phyloP scores from a whole-genome alignment of 2,888 invertebrate genomes.

The Protonemura montana region DNA sequence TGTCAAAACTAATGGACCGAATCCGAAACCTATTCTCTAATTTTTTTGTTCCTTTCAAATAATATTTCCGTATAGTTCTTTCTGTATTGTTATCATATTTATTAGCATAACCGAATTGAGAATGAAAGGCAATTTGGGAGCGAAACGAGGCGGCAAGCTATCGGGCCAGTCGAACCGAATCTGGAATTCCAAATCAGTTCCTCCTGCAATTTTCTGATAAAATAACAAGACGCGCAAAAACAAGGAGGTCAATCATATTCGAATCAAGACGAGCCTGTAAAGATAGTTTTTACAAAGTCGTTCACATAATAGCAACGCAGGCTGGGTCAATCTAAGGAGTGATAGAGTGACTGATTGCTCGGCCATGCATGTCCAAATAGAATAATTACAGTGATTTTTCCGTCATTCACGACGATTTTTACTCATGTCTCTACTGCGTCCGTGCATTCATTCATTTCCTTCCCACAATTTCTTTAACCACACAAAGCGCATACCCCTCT shows the following conservation, averaged over 20 bases:
- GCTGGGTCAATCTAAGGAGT: background rate
- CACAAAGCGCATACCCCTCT: background rate
- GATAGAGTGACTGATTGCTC: background rate
- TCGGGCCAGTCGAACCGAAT: conserved; percentile 27
- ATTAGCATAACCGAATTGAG: conserved; percentile 35
- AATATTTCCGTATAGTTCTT: conserved; percentile 22
- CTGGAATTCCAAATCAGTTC: conserved; percentile 30
- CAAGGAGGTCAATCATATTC: conserved; percentile 12
- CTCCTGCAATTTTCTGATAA: conserved; percentile 16
- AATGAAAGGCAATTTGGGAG: conserved; percentile 14
- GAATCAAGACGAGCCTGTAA: background rate
- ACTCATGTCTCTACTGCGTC: too few species aligned
- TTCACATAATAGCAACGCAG: background rate
- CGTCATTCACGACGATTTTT: background rate
- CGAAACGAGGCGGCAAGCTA: background rate
- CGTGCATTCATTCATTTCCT: background rate
- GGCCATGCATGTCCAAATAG: background rate
- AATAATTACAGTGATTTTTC: background rate
- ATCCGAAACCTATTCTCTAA: conserved; percentile 25
- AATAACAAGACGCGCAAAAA: conserved; percentile 18
- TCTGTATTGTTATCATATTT: conserved; percentile 23
- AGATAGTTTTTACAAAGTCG: background rate
- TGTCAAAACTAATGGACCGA: conserved; percentile 32
- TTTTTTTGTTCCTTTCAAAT: conserved; percentile 12
- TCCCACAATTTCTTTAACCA: background rate